These are phyloP conservation scores for Drosophila sucinea DNA, from an alignment of 1,140 invertebrate species.

Conservation along the genomic window DNA sequence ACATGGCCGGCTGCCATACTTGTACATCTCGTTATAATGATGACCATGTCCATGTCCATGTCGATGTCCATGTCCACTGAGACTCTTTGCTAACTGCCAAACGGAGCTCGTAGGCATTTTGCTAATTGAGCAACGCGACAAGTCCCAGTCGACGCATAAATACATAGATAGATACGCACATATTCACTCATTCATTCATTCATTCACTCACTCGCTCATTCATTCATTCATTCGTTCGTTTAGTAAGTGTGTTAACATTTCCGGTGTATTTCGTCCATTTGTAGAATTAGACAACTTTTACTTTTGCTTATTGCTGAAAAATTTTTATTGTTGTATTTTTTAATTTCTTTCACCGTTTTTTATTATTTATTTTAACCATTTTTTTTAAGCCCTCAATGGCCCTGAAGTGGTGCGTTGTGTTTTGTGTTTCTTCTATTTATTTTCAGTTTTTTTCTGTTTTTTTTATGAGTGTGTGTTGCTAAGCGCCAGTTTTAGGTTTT, in stretches of 20 bases:
- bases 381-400: conserved; percentile 38
- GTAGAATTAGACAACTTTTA: conserved; percentile 72
- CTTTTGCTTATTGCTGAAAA: conserved; percentile 48
- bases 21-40: conserved; percentile 50
- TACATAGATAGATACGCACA: not conserved
- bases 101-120: conserved; percentile 63
- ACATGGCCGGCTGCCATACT: conserved; percentile 9
- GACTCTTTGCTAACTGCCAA: conserved; percentile 39
- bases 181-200: not conserved
- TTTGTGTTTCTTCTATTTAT: conserved; percentile 3
- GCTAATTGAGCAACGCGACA: conserved; percentile 72
- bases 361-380: not conserved
- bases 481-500: conserved; percentile 38
- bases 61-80: conserved; percentile 47
- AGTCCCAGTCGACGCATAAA: conserved; percentile 32
- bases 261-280: conserved; percentile 64
- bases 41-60: conserved; percentile 39
- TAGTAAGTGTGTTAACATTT: conserved; percentile 76
- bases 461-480: conserved; percentile 32
- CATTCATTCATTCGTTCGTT: conserved; percentile 34
- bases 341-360: conserved; percentile 18
- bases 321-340: conserved; percentile 22
- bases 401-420: conserved; percentile 1
- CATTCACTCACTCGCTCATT: conserved; percentile 14
- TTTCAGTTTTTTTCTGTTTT: not conserved